Conservation (phyloP, 2,888 invertebrate genomes). For the Abrostola tripartita region DNA sequence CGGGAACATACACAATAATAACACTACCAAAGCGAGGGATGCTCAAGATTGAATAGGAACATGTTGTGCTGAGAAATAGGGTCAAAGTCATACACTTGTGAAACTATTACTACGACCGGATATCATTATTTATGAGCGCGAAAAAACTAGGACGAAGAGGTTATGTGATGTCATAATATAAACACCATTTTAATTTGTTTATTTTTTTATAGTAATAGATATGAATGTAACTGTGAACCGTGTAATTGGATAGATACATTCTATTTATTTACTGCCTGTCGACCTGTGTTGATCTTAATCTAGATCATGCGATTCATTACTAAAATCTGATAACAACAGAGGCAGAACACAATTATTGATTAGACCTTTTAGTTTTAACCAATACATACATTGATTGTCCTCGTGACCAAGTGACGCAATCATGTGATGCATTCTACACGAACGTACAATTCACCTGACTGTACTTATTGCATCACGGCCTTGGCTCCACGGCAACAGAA, state of each 20-base stretch:
- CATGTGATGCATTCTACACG: slow-evolving; percentile 73
- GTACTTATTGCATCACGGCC: slow-evolving; percentile 81
- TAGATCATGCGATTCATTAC: background rate
- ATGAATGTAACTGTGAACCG: slow-evolving; percentile 1
- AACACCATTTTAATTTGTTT: slow-evolving; percentile 3
- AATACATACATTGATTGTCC: slow-evolving; percentile 17
- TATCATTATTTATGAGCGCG: slow-evolving; percentile 31
- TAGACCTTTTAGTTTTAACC: slow-evolving; percentile 11
- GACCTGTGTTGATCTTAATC: background rate
- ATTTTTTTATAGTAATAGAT: background rate
- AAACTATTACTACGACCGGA: slow-evolving; percentile 34
- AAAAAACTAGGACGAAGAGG: slow-evolving; percentile 15
- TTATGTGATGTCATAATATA: slow-evolving; percentile 1
- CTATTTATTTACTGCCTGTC: background rate
- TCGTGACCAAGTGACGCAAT: slow-evolving; percentile 71
- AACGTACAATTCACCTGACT: slow-evolving; percentile 75
- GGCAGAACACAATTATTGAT: background rate
- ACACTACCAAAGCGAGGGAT: slow-evolving; percentile 68
- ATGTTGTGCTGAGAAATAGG: slow-evolving; percentile 54
- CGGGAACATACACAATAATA: slow-evolving; percentile 65
- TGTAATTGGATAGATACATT: background rate
- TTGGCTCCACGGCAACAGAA: slow-evolving; percentile 81
- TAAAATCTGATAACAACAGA: background rate
- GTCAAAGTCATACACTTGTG: slow-evolving; percentile 62
- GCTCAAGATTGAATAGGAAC: slow-evolving; percentile 55